Percentiles rank a stretch among this genome's conserved stretches.
These are phyloP conservation scores for Sturnira hondurensis DNA, from an alignment of 2,113 vertebrate species.

Conservation along the genomic window DNA sequence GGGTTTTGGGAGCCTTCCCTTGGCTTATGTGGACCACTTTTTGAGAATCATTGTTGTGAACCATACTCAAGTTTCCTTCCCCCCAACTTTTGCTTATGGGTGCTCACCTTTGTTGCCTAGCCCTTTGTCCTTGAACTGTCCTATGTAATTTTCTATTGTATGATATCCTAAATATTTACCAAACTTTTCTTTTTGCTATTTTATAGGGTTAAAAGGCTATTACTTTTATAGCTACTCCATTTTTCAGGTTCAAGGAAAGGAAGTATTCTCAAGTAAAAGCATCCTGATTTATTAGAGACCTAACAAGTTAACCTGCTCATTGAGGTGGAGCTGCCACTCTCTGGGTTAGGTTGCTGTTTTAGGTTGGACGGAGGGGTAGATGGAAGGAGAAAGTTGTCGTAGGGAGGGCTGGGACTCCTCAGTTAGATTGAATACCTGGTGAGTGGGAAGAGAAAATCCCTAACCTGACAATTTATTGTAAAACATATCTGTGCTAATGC, in stretches of 20 bases:
- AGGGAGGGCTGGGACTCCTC: constrained; percentile 45
- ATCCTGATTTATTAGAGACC: background rate
- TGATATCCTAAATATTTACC: background rate
- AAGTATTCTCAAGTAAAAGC: background rate
- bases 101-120: background rate
- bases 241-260: constrained; percentile 40
- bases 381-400: background rate
- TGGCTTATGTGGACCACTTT: background rate
- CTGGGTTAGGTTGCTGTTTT: background rate
- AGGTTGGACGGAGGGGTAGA: background rate
- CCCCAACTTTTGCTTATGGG: background rate
- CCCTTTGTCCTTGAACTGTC: background rate
- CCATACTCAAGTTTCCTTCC: background rate
- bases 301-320: background rate
- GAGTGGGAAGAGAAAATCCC: constrained; percentile 76
- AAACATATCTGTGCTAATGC: constrained; percentile 83
- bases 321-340: background rate
- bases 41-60: background rate
- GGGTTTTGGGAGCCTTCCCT: background rate
- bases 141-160: background rate
- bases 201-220: constrained; percentile 17
- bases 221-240: background rate
- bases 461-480: constrained; percentile 79
- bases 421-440: constrained; percentile 45
- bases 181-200: background rate